A percentile compares a stretch with the other conserved stretches of the same genome.
Conservation (phyloP, 2,797 vertebrate genomes). For the Chaetophractus vellerosus region DNA sequence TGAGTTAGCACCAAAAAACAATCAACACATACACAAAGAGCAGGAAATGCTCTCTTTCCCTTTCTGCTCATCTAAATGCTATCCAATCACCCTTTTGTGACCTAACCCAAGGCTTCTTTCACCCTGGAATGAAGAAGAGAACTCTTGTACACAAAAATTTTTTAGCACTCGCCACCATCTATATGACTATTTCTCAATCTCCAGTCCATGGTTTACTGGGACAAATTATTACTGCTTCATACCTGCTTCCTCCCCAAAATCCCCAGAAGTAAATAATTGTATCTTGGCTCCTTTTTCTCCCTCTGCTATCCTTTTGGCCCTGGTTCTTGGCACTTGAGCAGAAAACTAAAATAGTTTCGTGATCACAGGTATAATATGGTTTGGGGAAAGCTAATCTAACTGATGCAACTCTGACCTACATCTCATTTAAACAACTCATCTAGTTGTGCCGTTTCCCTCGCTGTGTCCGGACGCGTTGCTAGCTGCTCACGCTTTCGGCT, state of each 20-base stretch:
- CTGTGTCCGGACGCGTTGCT: rapidly evolving
- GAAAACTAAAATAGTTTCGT: conserved; percentile 63
- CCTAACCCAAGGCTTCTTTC: neutral
- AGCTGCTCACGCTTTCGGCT: rapidly evolving
- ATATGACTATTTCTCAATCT: neutral
- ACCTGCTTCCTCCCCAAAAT: neutral
- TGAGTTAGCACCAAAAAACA: conserved; percentile 21
- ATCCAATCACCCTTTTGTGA: neutral
- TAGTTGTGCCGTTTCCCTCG: neutral
- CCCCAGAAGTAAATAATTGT: neutral
- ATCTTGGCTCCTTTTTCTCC: neutral
- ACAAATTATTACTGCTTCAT: conserved; percentile 54
- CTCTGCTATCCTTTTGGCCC: conserved; percentile 11
- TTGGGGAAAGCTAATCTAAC: conserved; percentile 38
- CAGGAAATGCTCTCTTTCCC: conserved; percentile 9
- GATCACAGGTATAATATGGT: neutral
- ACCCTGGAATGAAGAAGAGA: neutral
- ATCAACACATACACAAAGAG: neutral
- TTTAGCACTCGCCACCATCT: neutral
- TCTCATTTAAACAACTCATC: too few species aligned
- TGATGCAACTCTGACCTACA: neutral
- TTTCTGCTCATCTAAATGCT: neutral
- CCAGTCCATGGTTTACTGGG: neutral
- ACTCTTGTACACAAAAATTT: conserved; percentile 11
- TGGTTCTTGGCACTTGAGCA: neutral